Evolutionary conservation across 2,888 invertebrate species (phyloP).

Genomic region (Netelia virgata): DNA sequence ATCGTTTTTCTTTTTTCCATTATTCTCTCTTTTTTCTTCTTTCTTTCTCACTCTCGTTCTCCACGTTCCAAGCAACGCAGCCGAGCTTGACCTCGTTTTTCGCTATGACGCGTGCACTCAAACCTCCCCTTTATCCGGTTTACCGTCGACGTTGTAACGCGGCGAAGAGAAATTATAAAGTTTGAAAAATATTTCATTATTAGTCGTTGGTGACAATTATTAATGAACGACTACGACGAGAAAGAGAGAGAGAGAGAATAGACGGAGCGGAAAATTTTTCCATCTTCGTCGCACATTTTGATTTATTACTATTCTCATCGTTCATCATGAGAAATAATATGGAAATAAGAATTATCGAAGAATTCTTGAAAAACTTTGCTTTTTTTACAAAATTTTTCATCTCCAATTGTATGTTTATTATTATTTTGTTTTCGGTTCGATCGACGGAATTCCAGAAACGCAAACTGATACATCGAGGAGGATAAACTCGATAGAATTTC

Average conservation of each 20-base stretch:
- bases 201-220: constrained; percentile 6
- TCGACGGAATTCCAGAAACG: background rate
- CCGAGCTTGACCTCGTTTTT: constrained; percentile 49
- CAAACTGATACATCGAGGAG: background rate
- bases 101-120: constrained; percentile 38
- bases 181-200: constrained; percentile 9
- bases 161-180: background rate
- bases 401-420: background rate
- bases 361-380: too few relatives aligned
- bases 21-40: constrained; percentile 12
- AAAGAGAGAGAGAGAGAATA: background rate
- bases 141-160: background rate
- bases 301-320: background rate
- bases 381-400: too few relatives aligned
- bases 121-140: constrained; percentile 39
- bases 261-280: background rate
- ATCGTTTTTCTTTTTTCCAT: constrained; percentile 61
- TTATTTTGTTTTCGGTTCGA: background rate
- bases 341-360: too few relatives aligned
- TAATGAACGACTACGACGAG: background rate
- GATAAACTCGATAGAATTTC: constrained; percentile 15
- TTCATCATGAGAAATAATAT: background rate
- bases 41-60: constrained; percentile 59
- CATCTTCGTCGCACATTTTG: background rate
- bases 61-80: constrained; percentile 13